Conservation (phyloP, 2,113 vertebrate species). For the Clarias gariepinus region DNA sequence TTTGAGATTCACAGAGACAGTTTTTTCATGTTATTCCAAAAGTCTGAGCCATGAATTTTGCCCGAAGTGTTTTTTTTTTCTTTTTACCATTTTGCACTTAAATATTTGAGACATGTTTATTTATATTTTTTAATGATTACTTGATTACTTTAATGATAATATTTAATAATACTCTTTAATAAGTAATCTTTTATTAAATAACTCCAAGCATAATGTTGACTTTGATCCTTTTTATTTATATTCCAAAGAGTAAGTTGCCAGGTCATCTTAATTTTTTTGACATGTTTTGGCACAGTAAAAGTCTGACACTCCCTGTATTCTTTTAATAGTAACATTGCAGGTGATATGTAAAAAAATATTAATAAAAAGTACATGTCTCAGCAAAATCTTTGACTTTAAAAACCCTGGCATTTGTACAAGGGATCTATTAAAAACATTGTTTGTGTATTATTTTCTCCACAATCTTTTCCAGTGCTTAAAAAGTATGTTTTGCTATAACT, state of each 20-base stretch:
- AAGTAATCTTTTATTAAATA: neutral
- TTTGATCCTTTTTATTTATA: neutral
- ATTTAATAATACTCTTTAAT: neutral
- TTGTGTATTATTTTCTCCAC: neutral
- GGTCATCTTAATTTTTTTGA: neutral
- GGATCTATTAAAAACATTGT: neutral
- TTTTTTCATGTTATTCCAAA: neutral
- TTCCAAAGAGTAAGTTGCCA: neutral
- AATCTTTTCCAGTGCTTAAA: neutral
- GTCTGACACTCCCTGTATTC: neutral
- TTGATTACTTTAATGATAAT: neutral
- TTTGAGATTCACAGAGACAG: neutral
- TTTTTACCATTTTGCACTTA: neutral
- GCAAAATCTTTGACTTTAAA: neutral
- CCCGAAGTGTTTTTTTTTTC: neutral
- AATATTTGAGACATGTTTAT: neutral
- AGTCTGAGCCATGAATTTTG: neutral
- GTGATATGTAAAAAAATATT: no score
- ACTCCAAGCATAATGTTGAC: neutral
- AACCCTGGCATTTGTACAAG: neutral
- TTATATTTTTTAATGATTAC: neutral
- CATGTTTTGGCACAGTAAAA: neutral
- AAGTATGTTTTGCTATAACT: neutral
- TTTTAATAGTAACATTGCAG: neutral
- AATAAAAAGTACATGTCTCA: neutral